These are phyloP conservation scores for Schmidtea mediterranea DNA, from an alignment of 1,140 invertebrate genomes.

Conservation along the genomic window DNA sequence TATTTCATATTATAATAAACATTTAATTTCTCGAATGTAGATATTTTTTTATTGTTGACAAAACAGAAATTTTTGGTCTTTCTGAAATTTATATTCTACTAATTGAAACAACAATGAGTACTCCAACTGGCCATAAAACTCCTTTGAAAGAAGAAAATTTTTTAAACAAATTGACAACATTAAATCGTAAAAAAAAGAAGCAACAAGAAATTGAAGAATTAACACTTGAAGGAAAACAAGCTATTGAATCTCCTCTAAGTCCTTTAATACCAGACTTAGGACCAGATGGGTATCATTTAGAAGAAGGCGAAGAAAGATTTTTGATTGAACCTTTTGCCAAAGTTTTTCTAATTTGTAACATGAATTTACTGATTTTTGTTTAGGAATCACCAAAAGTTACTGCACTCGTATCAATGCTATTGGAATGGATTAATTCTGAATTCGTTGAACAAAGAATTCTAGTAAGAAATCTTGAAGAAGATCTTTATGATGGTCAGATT, in stretches of 20 bases:
- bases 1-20: too few species aligned
- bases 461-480: constrained; percentile 79
- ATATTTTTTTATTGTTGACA: too few species aligned
- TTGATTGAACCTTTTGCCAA: constrained; percentile 66
- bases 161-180: constrained; percentile 62
- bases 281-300: constrained; percentile 70
- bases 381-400: background rate
- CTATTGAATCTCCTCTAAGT: constrained; percentile 71
- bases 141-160: constrained; percentile 53
- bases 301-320: constrained; percentile 79
- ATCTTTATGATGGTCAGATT: constrained; percentile 92
- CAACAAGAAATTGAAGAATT: constrained; percentile 92
- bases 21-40: too few species aligned
- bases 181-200: constrained; percentile 69
- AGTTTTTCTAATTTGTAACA: too few species aligned
- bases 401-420: constrained; percentile 35
- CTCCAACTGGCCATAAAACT: too few species aligned
- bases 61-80: too few species aligned
- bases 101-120: too few species aligned
- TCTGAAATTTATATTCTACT: too few species aligned
- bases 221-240: constrained; percentile 75
- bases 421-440: constrained; percentile 94
- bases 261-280: constrained; percentile 52
- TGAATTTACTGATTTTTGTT: too few species aligned
- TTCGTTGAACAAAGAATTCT: constrained; percentile 83